Percentiles rank a stretch among this genome's conserved stretches.
Evolutionary conservation across 2,888 invertebrate genomes (phyloP).

Genomic region (Limnephilus rhombicus): DNA sequence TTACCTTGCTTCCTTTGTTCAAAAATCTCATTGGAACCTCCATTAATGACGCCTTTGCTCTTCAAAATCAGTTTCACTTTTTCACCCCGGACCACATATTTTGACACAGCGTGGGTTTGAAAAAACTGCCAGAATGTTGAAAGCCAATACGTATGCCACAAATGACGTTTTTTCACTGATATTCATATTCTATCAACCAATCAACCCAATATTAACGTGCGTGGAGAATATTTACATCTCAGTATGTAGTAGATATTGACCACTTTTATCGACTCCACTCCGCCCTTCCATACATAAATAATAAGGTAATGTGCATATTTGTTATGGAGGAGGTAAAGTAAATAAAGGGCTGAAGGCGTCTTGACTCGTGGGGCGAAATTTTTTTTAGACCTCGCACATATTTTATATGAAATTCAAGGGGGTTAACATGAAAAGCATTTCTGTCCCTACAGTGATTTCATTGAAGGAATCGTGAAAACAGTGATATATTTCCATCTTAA

Average conservation of each 20-base stretch:
- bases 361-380: conserved; percentile 55
- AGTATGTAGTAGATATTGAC: not conserved
- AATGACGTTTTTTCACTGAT: too few relatives aligned
- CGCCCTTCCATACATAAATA: not conserved
- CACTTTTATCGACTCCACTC: not conserved
- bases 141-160: too few relatives aligned
- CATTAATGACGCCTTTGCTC: too few relatives aligned
- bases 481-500: not conserved
- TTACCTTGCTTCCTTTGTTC: too few relatives aligned
- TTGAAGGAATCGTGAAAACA: not conserved
- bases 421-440: conserved; percentile 61
- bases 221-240: not conserved
- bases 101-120: not conserved
- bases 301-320: not conserved
- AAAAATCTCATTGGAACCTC: too few relatives aligned
- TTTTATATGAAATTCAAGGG: conserved; percentile 63
- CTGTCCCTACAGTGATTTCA: not conserved
- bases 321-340: not conserved
- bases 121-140: not conserved
- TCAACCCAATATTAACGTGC: too few relatives aligned
- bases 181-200: too few relatives aligned
- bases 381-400: conserved; percentile 59
- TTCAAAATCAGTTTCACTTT: too few relatives aligned
- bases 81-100: not conserved
- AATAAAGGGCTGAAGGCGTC: conserved; percentile 40